Conservation (phyloP, 2,797 vertebrate species). For the Anguilla anguilla region DNA sequence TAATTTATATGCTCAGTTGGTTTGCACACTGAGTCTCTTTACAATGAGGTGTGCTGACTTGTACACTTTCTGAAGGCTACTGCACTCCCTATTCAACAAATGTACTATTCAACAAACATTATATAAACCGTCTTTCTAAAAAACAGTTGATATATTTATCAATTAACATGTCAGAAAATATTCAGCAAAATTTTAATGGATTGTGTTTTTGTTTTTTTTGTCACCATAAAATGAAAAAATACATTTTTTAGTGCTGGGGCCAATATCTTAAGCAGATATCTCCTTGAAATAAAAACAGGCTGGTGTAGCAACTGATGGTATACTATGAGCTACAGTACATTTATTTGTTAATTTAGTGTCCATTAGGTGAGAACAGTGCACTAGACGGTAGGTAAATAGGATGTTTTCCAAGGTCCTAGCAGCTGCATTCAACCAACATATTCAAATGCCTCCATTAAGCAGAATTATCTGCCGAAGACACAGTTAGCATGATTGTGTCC, state of each 20-base stretch:
- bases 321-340: background rate
- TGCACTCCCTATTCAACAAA: background rate
- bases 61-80: background rate
- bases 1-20: background rate
- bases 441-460: slow-evolving; percentile 77
- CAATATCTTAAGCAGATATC: background rate
- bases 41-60: background rate
- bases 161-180: background rate
- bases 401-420: slow-evolving; percentile 65
- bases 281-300: background rate
- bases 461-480: slow-evolving; percentile 81
- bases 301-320: slow-evolving; percentile 31
- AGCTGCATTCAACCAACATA: slow-evolving; percentile 67
- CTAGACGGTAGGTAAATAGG: slow-evolving; percentile 41
- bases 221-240: background rate
- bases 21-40: background rate
- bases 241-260: background rate
- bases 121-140: background rate
- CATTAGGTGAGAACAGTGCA: slow-evolving; percentile 46
- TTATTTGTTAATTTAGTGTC: slow-evolving; percentile 30
- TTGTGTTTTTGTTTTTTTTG: background rate
- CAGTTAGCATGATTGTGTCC: slow-evolving; percentile 75
- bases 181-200: background rate
- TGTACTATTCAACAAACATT: background rate
- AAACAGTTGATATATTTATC: background rate